A percentile compares a stretch with the other conserved stretches of the same genome.
These are phyloP conservation scores for Sebastes alutus DNA, from an alignment of 2,797 vertebrate genomes.

Conservation along the genomic window DNA sequence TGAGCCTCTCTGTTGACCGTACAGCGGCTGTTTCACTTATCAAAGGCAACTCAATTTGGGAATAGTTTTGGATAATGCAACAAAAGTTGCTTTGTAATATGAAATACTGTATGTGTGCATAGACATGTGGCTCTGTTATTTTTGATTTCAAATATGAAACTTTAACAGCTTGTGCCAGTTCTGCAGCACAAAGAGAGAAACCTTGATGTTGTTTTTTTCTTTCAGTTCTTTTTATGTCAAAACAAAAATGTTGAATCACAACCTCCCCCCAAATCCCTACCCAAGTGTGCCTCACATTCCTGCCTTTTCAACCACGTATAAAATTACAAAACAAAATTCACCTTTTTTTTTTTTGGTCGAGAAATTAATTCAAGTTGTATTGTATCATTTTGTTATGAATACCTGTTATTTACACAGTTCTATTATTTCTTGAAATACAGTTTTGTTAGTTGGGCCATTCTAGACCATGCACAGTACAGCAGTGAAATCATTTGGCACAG, in stretches of 20 bases:
- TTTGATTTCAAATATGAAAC: neutral
- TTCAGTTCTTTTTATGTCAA: constrained; percentile 8
- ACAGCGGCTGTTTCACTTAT: neutral
- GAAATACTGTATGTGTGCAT: neutral
- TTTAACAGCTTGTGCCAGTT: constrained; percentile 21
- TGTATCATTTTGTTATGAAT: neutral
- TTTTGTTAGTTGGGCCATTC: neutral
- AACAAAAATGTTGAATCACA: constrained; percentile 7
- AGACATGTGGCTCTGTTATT: neutral
- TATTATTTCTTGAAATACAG: neutral
- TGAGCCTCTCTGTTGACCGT: neutral
- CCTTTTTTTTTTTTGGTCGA: neutral
- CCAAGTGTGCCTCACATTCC: neutral
- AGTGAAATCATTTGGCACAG: neutral
- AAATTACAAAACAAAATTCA: neutral
- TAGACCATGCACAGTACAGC: neutral
- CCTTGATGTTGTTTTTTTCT: neutral
- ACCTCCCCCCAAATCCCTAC: neutral
- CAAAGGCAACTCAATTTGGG: neutral
- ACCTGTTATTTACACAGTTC: neutral
- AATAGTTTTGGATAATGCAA: constrained; percentile 1
- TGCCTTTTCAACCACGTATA: neutral
- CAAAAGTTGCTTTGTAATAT: neutral
- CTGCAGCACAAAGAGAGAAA: neutral
- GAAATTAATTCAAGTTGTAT: neutral